Evolutionary conservation across 2,113 vertebrate species (phyloP), one percentile per base, ranked within the genome.

Genomic region (Xiphias gladius): DNA sequence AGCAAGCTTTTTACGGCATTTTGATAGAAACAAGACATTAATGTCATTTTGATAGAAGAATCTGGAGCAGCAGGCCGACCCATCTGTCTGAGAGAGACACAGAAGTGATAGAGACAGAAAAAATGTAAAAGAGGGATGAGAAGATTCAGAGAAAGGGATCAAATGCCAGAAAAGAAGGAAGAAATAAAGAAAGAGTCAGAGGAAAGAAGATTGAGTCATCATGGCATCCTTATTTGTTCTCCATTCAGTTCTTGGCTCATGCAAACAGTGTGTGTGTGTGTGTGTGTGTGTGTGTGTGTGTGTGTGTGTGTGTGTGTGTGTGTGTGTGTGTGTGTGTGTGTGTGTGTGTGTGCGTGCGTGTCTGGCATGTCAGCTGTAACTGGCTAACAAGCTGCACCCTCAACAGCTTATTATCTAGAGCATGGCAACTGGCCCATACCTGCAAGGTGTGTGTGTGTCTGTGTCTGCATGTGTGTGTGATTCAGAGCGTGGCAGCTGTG

Each of bases 401-500:
- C 87, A 89, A 57, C 87, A 90, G 86, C 88, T 83, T 75, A 92
- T 93, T 93, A 94, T 93, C 90, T 90, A 73, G 92, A 94, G 89
- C 90, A 75, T 93, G 93, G 87, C 92, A 90, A 75, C 86, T 80
- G 84, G 87, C 92, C 91, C 92, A 93, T 90, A 91, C 88, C 92
- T 93, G 86, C 87, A 79, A 93, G 92, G 89, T 92, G 86, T 41
- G 82, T 84, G 50, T 91, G 63, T 78, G 82, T 69, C 61, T 61
- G 65, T 70, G 79, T 88, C 79, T 70, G 81, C 73, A 39, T 80
- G 58, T 76, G 82, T 83, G 50, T 66, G 78, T 80, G 89, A 93
- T 94, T 93, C 86, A 93, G 92, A 93, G 93, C 91, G 76, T 92
- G 88, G 86, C 93, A 91, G 92, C 91, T 91, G 88, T 89, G 91